Evolutionary conservation across 2,888 invertebrate genomes (phyloP).

Genomic region (Zygogramma bicolorata): DNA sequence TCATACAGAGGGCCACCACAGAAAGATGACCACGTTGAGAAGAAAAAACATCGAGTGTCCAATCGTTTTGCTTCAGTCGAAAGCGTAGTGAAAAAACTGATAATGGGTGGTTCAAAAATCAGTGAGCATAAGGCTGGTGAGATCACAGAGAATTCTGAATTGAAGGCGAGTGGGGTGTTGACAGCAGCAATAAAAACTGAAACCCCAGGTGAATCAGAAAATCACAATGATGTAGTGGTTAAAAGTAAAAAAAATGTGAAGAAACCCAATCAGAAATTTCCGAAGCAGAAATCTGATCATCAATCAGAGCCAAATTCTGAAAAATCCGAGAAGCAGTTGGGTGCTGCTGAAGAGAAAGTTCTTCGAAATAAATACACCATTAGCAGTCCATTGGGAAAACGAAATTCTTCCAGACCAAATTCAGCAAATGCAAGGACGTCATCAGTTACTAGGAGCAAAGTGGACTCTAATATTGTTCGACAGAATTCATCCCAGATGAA

Average conservation of each 20-base stretch:
- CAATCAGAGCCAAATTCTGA: not conserved
- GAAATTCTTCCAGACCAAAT: not conserved
- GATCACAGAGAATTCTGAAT: not conserved
- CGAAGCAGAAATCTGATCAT: not conserved
- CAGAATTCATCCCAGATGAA: no score
- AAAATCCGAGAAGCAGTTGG: not conserved
- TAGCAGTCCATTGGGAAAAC: not conserved
- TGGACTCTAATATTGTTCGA: not conserved
- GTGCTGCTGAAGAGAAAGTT: not conserved
- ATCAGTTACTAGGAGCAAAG: not conserved
- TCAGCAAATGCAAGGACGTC: not conserved
- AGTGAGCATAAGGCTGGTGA: no score
- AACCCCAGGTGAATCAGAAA: no score
- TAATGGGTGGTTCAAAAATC: not conserved
- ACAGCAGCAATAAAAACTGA: no score
- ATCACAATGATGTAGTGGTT: no score
- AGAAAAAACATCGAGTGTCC: not conserved
- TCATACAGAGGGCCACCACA: not conserved
- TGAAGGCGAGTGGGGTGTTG: not conserved
- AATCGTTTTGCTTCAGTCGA: slow-evolving; percentile 8
- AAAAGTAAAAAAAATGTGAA: not conserved
- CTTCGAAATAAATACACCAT: not conserved
- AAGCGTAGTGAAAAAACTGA: slow-evolving; percentile 13
- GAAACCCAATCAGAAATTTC: not conserved
- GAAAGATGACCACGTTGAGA: not conserved